These are phyloP conservation scores for Tragelaphus scriptus DNA, from an alignment of 2,113 vertebrate genomes.

Conservation along the genomic window DNA sequence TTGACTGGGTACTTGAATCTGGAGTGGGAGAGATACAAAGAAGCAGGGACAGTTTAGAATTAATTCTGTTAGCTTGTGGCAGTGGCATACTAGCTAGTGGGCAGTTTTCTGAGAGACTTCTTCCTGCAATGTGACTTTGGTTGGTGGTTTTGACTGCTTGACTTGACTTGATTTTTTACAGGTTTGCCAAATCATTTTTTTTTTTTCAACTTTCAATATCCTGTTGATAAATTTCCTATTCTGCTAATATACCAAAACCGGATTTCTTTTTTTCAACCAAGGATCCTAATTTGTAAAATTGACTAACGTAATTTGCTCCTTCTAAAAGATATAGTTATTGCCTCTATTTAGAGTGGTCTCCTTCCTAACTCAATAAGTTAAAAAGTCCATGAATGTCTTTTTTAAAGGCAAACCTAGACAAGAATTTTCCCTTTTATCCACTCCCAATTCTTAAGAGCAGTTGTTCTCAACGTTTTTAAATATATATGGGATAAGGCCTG, in stretches of 20 bases:
- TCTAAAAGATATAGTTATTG: neutral
- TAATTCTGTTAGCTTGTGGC: neutral
- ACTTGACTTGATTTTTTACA: neutral
- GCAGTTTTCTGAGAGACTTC: slow-evolving; percentile 17
- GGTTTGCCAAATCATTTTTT: neutral
- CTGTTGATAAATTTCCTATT: slow-evolving; percentile 25
- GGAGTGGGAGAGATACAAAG: neutral
- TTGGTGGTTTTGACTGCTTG: slow-evolving; percentile 14
- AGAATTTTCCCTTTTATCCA: neutral
- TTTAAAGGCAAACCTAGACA: neutral
- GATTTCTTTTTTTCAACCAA: neutral
- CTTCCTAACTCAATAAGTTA: neutral
- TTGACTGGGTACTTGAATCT: neutral
- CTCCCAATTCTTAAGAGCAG: neutral
- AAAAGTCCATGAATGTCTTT: neutral
- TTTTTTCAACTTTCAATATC: neutral
- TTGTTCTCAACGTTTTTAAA: neutral
- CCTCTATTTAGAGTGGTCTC: neutral
- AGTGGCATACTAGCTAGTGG: neutral
- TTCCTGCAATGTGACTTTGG: slow-evolving; percentile 10
- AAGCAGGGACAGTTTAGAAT: slow-evolving; percentile 1
- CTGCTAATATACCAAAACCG: neutral
- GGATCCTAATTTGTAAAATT: neutral
- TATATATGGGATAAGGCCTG: neutral
- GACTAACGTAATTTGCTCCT: neutral